Percentiles rank a stretch among this genome's conserved stretches.
Evolutionary conservation across 2,113 vertebrate genomes (phyloP).

Genomic region (Dolichotis patagonum): DNA sequence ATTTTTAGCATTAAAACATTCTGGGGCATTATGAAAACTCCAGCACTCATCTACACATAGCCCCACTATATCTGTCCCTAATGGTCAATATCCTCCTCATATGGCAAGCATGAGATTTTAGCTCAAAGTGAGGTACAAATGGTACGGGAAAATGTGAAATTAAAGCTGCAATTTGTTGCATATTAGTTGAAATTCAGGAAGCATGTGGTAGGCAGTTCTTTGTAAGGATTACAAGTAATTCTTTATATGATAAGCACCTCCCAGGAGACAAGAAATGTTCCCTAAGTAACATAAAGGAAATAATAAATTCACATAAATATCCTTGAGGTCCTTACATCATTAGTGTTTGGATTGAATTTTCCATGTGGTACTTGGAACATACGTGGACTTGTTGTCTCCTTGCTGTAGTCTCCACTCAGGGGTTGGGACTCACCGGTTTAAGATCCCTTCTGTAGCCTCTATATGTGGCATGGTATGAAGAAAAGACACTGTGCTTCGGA

Average conservation of each 20-base stretch:
- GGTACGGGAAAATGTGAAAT: not conserved
- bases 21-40: not conserved
- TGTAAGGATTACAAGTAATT: slow-evolving; percentile 11
- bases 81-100: slow-evolving; percentile 11
- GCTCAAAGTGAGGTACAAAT: not conserved
- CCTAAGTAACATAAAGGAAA: slow-evolving; percentile 30
- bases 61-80: not conserved
- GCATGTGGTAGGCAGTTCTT: not conserved
- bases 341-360: not conserved
- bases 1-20: slow-evolving; percentile 43
- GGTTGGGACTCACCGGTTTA: not conserved
- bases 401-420: not conserved
- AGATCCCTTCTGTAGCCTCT: not conserved
- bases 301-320: not conserved
- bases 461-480: not conserved
- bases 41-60: not conserved
- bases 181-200: not conserved
- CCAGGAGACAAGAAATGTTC: not conserved
- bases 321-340: not conserved
- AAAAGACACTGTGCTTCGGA: not conserved
- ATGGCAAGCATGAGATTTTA: not conserved
- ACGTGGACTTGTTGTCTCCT: not conserved
- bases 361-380: not conserved
- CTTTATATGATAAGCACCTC: not conserved
- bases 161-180: slow-evolving; percentile 32